These are phyloP conservation scores for Clivina fossor DNA, from an alignment of 2,888 invertebrate species.

Conservation along the genomic window DNA sequence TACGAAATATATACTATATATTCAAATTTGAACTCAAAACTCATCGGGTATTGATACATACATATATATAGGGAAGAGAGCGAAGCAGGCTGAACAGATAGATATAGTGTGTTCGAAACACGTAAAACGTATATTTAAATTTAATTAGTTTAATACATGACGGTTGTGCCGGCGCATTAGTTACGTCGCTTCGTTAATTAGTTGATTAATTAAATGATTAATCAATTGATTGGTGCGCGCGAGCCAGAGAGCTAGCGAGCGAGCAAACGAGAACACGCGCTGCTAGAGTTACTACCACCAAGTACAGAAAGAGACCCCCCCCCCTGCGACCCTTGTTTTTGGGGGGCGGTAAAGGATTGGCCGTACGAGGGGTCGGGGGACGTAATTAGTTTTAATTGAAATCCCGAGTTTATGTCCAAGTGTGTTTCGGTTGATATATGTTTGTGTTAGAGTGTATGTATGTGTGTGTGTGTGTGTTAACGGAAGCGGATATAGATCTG, in stretches of 20 bases:
- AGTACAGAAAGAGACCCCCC: too few species aligned
- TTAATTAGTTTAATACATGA: slow-evolving; percentile 50
- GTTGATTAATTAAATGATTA: slow-evolving; percentile 55
- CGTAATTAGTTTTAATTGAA: slow-evolving; percentile 65
- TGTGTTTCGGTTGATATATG: slow-evolving; percentile 12
- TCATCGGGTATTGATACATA: too few species aligned
- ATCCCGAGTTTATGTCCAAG: slow-evolving; percentile 57
- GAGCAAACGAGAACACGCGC: too few species aligned
- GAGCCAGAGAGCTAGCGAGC: too few species aligned
- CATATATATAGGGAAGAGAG: slow-evolving; percentile 1
- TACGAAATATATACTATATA: too few species aligned
- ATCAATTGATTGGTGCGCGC: slow-evolving; percentile 54
- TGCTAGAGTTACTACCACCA: too few species aligned
- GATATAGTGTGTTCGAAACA: slow-evolving; percentile 9
- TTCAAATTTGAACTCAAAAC: too few species aligned
- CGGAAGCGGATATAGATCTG: too few species aligned
- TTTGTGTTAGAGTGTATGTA: neutral
- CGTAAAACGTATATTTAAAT: slow-evolving; percentile 42
- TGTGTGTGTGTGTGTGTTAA: neutral
- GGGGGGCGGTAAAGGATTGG: too few species aligned
- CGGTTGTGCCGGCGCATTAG: slow-evolving; percentile 48
- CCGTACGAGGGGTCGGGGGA: too few species aligned
- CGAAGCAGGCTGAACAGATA: too few species aligned
- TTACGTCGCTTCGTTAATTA: slow-evolving; percentile 53
- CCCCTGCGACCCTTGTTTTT: too few species aligned